Evolutionary conservation across 2,797 vertebrate species (phyloP), one percentile per base, ranked within the genome.

Genomic region (Gephyroberyx darwinii): DNA sequence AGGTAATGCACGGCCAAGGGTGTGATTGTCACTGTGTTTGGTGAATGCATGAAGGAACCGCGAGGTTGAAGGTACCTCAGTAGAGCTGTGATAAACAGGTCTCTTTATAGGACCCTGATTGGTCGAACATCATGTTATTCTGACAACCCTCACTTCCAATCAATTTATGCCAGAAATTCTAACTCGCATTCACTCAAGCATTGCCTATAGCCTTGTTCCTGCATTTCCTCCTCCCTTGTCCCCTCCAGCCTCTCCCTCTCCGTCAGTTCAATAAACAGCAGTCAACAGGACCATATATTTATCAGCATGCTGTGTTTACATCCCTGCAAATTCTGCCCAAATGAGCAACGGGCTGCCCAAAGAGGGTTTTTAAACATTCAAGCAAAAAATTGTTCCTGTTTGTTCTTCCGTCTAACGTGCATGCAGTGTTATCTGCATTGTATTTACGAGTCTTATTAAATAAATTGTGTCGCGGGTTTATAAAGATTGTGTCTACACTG

Each of bases 151-250:
- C 80, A 69, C 74, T 85, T 87, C 84, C 77, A 89, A 90, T 91
- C 88, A 91, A 89, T 90, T 90, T 82, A 87, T 81, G 80, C 78
- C 61, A 70, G 84, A 82, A 81, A 86, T 84, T 85, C 81, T 69
- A 83, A 82, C 88, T 87, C 81, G 75, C 71, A 84, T 78, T 83
- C 85, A 88, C 76, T 90, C 84, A 89, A 86, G 88, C 86, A 83
- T 88, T 17, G 55, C 83, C 78, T 71, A 74, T 70, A 76, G 81
- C 80, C 81, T 86, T 84, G 80, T 87, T 90, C 81, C 69, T 79
- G 43, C 47, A 47, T 77, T 79, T 85, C 63, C 60, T 22, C 60
- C 86, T 74, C 53, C 60, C 70, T 57, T 65, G 77, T 78, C 56
- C 74, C 53, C 78, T 82, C 45, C 61, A 61, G 51, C 59, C 47